Evolutionary conservation across 2,888 invertebrate species (phyloP).

Genomic region (Eudemis profundana): DNA sequence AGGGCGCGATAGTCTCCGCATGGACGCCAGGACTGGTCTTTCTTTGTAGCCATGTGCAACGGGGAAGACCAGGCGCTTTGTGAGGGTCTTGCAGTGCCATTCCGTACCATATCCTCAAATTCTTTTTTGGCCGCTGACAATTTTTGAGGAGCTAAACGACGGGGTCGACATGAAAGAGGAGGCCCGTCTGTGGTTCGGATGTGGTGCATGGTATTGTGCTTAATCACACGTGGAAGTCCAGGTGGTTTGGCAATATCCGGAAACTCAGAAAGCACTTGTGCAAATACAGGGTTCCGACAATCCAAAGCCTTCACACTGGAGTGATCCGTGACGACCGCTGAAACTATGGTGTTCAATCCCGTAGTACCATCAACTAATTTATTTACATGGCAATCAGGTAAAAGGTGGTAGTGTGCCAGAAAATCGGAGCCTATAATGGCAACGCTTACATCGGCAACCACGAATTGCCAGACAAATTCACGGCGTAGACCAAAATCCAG

Average conservation of each 20-base stretch:
- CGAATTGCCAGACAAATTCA: too few relatives aligned
- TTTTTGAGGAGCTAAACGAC: slow-evolving; percentile 13
- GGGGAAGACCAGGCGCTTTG: slow-evolving; percentile 2
- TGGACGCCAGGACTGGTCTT: slow-evolving; percentile 12
- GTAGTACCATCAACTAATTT: slow-evolving; percentile 40
- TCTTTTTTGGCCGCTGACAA: neutral
- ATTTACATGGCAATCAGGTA: slow-evolving; percentile 41
- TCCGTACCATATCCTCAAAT: slow-evolving; percentile 6
- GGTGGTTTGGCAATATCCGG: slow-evolving; percentile 4
- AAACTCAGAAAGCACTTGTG: slow-evolving; percentile 13
- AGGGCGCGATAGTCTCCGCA: slow-evolving; percentile 14
- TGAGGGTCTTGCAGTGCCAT: neutral
- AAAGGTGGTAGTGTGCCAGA: slow-evolving; percentile 39
- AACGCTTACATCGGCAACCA: slow-evolving; percentile 43
- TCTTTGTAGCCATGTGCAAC: slow-evolving; percentile 1
- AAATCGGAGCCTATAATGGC: slow-evolving; percentile 45
- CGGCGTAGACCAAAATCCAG: too few relatives aligned
- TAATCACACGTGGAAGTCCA: neutral
- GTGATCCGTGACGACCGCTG: slow-evolving; percentile 15
- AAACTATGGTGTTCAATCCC: slow-evolving; percentile 9
- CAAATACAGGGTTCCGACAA: neutral
- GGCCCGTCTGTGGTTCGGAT: slow-evolving; percentile 3
- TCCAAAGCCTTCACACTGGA: slow-evolving; percentile 19
- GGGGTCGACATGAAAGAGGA: slow-evolving; percentile 11
- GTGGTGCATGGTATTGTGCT: slow-evolving; percentile 10